Evolutionary conservation across 1,140 invertebrate genomes (phyloP).

Genomic region (Ridgeia piscesae): DNA sequence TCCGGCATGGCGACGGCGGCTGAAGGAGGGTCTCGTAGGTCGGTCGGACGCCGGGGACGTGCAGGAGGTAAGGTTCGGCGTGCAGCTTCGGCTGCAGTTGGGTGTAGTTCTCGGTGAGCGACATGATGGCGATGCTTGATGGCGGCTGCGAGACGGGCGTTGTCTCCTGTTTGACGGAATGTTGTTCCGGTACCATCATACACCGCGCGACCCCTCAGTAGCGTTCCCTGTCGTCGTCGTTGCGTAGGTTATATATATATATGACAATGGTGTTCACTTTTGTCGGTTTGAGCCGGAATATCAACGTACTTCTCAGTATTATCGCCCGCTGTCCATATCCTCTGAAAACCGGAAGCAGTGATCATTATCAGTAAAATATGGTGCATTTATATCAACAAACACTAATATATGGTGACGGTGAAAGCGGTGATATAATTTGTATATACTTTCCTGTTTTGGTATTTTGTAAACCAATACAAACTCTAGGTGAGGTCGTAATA

Average conservation of each 20-base stretch:
- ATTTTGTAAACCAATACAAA: too few species aligned
- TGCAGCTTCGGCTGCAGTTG: not conserved
- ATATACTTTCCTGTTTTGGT: too few species aligned
- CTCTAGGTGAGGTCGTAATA: not conserved
- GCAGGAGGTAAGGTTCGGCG: not conserved
- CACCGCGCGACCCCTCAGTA: not conserved
- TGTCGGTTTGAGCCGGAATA: not conserved
- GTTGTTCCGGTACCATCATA: slow-evolving; percentile 4
- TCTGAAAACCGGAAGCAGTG: not conserved
- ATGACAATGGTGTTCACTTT: not conserved
- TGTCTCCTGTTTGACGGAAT: not conserved
- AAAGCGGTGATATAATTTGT: too few species aligned
- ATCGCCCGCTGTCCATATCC: not conserved
- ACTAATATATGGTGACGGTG: too few species aligned
- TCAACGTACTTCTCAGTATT: not conserved
- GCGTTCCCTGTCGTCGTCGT: not conserved
- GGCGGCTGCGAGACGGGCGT: not conserved
- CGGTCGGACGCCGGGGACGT: not conserved
- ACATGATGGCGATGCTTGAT: not conserved
- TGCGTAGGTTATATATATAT: not conserved
- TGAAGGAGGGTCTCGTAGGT: not conserved
- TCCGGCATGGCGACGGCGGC: not conserved
- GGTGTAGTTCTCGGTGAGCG: not conserved
- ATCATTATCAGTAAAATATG: not conserved
- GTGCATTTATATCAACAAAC: not conserved